Base-by-base conservation (phyloP, 2,888 invertebrate genomes). In the Crioceris asparagi region DNA sequence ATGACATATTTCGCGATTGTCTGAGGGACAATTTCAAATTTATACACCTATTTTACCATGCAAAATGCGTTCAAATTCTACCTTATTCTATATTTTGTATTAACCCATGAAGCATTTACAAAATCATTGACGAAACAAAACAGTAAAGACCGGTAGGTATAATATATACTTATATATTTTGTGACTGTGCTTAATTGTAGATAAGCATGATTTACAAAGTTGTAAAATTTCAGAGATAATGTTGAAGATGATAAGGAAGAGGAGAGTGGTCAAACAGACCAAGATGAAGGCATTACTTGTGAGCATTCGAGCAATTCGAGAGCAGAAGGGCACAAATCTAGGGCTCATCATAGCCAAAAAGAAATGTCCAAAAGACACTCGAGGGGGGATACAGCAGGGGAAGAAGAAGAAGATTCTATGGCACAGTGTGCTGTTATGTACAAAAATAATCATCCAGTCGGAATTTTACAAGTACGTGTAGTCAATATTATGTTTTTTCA, bases 391-490 rank as follows among this genome's bases (percentile, higher is more conserved):
- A 18, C 16, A 17, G 14, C 12, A 17, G 12, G 12, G 15, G 12
- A 27, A 5, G 32, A 32, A 17, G 14, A 19, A 17, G 7, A 12
- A 32, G 17, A 19, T 8, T 32, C 17, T 14, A 17, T 16, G 8
- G 10, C 32, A 8, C 32, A 32, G 15, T 52, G 49, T 36, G 55
- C 53, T 2, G 46, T 56, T 11, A 53, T 55, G 45, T 56, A 50
- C 26, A 50, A 49, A 35, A 47, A 53, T 35, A 45, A 51, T 11
- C 50, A 49, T 43, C 56, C 56, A 5, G 45, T 55, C 8, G 56
- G 56, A 12, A 52, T 56, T 23, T 42, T 56, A 32, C 49, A 56
- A 44, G 51, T 29, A 30, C 18, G 29, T 21, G 8, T 17, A 10
- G 1, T 10, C 8, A 25, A 8, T 6, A 32, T 15, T 21, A 19